phyloP scores from a whole-genome alignment of 1,140 invertebrate species.

The Agrypnia vestita region DNA sequence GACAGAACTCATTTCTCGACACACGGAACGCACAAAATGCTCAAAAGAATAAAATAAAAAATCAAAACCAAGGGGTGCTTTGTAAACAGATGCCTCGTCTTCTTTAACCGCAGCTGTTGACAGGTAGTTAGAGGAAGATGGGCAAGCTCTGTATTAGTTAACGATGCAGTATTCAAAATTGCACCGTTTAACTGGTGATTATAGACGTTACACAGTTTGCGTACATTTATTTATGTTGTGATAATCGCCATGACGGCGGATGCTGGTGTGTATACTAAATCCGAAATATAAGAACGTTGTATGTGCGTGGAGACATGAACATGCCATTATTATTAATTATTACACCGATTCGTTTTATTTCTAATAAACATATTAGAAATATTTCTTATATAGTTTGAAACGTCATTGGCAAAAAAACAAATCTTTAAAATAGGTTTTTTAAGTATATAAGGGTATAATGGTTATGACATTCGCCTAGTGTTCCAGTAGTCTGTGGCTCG shows the following conservation, averaged over 20 bases:
- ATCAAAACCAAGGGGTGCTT: not conserved
- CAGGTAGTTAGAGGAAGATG: conserved; percentile 33
- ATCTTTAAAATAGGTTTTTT: too few relatives aligned
- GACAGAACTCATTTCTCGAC: not conserved
- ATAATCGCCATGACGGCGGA: conserved; percentile 40
- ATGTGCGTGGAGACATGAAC: too few relatives aligned
- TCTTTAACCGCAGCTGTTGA: conserved; percentile 18
- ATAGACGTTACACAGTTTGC: conserved; percentile 34
- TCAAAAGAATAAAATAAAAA: not conserved
- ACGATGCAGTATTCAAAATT: conserved; percentile 48
- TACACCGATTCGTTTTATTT: too few relatives aligned
- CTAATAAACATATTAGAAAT: too few relatives aligned
- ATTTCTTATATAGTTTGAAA: too few relatives aligned
- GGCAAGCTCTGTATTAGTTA: not conserved
- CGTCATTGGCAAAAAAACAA: too few relatives aligned
- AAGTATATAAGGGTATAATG: too few relatives aligned
- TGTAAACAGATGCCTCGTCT: conserved; percentile 20
- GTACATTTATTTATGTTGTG: conserved; percentile 50
- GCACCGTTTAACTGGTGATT: conserved; percentile 38
- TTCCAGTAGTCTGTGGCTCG: too few relatives aligned
- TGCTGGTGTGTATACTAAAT: not conserved
- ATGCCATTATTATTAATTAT: too few relatives aligned
- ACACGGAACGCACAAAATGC: not conserved
- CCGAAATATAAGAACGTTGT: too few relatives aligned
- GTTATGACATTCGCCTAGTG: too few relatives aligned